Conservation (phyloP, 2,113 vertebrate genomes). For the Smithornis capensis region DNA sequence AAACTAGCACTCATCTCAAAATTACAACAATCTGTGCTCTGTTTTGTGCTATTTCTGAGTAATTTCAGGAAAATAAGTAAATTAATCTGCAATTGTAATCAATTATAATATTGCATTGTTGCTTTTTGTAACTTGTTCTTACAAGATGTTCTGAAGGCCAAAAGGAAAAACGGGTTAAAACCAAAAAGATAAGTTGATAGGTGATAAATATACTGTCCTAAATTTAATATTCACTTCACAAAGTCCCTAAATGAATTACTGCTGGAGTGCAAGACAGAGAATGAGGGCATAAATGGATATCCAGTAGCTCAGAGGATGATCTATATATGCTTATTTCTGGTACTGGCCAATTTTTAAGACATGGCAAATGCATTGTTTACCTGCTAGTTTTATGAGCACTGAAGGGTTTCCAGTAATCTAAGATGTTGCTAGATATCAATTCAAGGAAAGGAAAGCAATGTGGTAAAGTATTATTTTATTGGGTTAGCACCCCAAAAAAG, state of each 20-base stretch:
- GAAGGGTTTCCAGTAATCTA: neutral
- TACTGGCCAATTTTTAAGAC: neutral
- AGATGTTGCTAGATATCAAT: neutral
- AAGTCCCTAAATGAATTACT: neutral
- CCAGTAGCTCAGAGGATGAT: neutral
- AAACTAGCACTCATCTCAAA: neutral
- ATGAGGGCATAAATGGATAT: neutral
- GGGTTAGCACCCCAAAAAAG: neutral
- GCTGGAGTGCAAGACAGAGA: neutral
- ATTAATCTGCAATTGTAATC: neutral
- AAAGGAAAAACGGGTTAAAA: neutral
- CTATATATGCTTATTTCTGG: neutral
- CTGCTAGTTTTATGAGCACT: neutral
- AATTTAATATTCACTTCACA: slow-evolving; percentile 13
- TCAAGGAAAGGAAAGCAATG: slow-evolving; percentile 4
- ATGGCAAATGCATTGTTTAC: neutral
- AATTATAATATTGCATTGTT: neutral
- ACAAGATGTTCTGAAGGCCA: neutral
- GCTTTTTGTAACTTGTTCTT: neutral
- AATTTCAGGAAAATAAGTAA: neutral
- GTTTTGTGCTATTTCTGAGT: neutral
- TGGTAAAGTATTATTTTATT: neutral
- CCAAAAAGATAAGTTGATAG: neutral
- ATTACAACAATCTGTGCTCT: neutral
- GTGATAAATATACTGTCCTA: slow-evolving; percentile 29